Evolutionary conservation across 2,888 invertebrate genomes (phyloP).

Genomic region (Dysmachus trigonus): DNA sequence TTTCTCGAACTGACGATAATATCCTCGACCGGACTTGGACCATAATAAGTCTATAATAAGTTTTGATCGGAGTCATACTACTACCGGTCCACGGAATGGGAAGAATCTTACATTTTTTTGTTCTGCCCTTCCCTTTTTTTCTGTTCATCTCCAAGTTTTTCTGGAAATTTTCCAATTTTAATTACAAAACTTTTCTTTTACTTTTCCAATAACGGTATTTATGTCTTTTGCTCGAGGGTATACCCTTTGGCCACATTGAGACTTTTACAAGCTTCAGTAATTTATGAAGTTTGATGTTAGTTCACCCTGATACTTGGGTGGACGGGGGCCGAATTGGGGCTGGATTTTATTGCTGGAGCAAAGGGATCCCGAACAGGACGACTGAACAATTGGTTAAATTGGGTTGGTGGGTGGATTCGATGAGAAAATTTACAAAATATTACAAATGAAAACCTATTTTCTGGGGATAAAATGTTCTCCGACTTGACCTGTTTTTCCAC

Average conservation of each 20-base stretch:
- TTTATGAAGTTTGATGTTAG: constrained; percentile 24
- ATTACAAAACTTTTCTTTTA: constrained; percentile 62
- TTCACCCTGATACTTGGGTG: background rate
- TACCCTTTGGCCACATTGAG: constrained; percentile 21
- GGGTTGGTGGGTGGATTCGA: background rate
- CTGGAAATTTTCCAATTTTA: constrained; percentile 59
- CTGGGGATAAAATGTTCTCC: background rate
- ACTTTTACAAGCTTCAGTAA: constrained; percentile 34
- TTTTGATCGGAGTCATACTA: background rate
- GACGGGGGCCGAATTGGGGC: background rate
- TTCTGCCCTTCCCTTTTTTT: background rate
- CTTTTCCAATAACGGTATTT: constrained; percentile 45
- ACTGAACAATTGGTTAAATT: background rate
- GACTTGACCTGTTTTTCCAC: background rate
- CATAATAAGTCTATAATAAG: constrained; percentile 29
- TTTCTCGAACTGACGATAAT: background rate
- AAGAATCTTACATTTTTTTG: background rate
- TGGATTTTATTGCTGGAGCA: background rate
- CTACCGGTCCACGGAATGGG: background rate
- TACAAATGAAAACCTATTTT: background rate
- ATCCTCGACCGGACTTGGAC: background rate
- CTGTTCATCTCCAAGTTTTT: constrained; percentile 31
- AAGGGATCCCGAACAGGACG: background rate
- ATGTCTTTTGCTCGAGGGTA: constrained; percentile 12
- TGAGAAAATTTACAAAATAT: background rate